Evolutionary conservation across 2,797 vertebrate genomes (phyloP).

Genomic region (Phaenicophaeus curvirostris): DNA sequence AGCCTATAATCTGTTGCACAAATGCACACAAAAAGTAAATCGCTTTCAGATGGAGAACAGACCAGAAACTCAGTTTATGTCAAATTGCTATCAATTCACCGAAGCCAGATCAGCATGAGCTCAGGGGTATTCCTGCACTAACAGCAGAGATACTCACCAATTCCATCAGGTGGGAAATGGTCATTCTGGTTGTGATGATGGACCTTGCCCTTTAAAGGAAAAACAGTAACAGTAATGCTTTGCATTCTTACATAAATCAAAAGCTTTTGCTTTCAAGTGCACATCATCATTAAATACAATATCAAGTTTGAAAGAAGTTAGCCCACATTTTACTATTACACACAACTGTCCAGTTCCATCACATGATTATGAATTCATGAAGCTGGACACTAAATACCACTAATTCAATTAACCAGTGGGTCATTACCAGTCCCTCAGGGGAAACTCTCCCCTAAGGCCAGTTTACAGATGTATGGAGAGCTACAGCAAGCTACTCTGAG

Average conservation of each 20-base stretch:
- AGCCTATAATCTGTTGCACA: neutral
- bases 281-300: neutral
- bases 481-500: neutral
- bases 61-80: neutral
- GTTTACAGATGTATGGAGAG: neutral
- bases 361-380: neutral
- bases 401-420: neutral
- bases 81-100: neutral
- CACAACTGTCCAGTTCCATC: neutral
- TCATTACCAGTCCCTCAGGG: neutral
- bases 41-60: neutral
- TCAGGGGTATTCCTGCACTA: neutral
- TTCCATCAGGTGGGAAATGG: constrained; percentile 93
- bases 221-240: neutral
- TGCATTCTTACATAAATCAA: neutral
- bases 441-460: neutral
- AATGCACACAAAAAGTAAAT: neutral
- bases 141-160: constrained; percentile 82
- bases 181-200: constrained; percentile 90
- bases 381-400: neutral
- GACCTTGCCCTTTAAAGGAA: constrained; percentile 86
- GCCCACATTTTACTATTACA: neutral
- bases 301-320: neutral
- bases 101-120: neutral
- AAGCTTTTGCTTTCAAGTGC: neutral